Evolutionary conservation across 1,140 invertebrate genomes (phyloP).

Genomic region (Heliconius hermathena): DNA sequence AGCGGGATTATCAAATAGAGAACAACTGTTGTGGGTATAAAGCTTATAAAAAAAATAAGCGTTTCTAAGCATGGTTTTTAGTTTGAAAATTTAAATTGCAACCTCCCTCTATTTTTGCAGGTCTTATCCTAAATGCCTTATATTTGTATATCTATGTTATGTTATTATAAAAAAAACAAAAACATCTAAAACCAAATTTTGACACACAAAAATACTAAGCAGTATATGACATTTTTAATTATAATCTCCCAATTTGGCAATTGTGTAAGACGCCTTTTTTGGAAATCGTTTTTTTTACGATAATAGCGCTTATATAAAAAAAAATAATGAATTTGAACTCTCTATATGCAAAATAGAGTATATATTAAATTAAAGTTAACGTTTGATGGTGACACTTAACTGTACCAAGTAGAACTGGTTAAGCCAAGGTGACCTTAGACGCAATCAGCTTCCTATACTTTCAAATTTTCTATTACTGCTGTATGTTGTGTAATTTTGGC

Average conservation of each 20-base stretch:
- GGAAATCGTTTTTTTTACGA: conserved; percentile 29
- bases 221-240: neutral
- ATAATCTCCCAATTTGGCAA: neutral
- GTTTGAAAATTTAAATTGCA: neutral
- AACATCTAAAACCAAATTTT: neutral
- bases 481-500: conserved; percentile 54
- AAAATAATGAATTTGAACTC: conserved; percentile 19
- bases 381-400: conserved; percentile 25
- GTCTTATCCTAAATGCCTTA: too few species aligned
- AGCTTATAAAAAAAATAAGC: too few species aligned
- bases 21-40: too few species aligned
- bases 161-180: too few species aligned
- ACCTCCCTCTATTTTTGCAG: too few species aligned
- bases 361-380: conserved; percentile 23
- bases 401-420: conserved; percentile 27
- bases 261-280: conserved; percentile 8
- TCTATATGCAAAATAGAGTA: conserved; percentile 30
- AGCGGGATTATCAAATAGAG: too few species aligned
- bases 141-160: too few species aligned
- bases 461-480: conserved; percentile 61
- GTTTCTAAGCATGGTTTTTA: neutral
- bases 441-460: conserved; percentile 67
- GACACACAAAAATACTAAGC: conserved; percentile 4
- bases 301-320: conserved; percentile 9
- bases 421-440: conserved; percentile 57